These are phyloP conservation scores for Cantharis lateralis DNA, from an alignment of 2,888 invertebrate genomes.

Conservation along the genomic window DNA sequence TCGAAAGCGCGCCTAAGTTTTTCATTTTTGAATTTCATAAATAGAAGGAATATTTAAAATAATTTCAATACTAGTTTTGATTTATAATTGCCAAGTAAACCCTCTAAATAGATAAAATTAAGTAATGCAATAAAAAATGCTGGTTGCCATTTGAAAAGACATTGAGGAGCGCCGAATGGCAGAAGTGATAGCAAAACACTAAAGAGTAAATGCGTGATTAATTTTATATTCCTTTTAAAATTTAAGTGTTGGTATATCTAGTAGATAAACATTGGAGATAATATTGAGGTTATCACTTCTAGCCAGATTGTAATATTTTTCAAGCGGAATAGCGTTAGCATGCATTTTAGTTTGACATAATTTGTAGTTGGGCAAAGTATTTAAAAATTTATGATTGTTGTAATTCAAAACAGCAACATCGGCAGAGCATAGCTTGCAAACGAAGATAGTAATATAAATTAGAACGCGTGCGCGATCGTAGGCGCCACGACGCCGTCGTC, in stretches of 20 bases:
- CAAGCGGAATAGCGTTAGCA: not conserved
- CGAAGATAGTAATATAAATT: not conserved
- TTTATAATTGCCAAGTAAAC: not conserved
- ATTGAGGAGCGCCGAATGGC: not conserved
- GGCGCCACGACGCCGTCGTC: slow-evolving; percentile 61
- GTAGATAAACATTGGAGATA: not conserved
- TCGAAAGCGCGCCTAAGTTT: not conserved
- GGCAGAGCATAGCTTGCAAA: not conserved
- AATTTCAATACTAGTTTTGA: not conserved
- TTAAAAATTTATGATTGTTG: not conserved
- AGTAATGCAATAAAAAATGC: not conserved
- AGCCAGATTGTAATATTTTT: not conserved
- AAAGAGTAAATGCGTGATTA: not conserved
- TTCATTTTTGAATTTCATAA: not conserved
- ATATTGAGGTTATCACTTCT: not conserved
- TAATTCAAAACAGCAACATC: not conserved
- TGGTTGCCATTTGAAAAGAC: not conserved
- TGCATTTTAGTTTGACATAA: not conserved
- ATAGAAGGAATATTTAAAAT: not conserved
- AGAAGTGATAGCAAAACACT: not conserved
- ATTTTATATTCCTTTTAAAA: not conserved
- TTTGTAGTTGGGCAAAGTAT: not conserved
- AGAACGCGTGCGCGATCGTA: slow-evolving; percentile 46
- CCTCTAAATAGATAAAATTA: too few species aligned
- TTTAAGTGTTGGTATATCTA: not conserved